A percentile compares a stretch with the other conserved stretches of the same genome.
Evolutionary conservation across 2,797 vertebrate genomes (phyloP).

Genomic region (Gymnoscopelus microlampas): DNA sequence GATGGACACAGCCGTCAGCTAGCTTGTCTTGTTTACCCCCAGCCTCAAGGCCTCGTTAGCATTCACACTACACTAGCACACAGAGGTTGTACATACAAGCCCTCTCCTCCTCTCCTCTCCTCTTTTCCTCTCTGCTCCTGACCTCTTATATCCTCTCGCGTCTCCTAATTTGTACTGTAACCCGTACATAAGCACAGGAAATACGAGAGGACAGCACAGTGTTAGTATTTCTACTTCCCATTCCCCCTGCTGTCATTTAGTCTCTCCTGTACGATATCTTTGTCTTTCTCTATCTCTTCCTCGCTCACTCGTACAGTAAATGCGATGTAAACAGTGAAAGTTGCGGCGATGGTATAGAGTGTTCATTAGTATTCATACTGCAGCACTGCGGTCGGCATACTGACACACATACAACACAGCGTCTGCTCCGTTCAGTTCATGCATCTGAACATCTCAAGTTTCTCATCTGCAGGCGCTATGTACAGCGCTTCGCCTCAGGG

Average conservation of each 20-base stretch:
- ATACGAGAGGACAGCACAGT: background rate
- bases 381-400: slow-evolving; percentile 29
- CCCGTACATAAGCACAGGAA: background rate
- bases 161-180: background rate
- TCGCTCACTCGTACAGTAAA: slow-evolving; percentile 8
- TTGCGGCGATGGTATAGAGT: background rate
- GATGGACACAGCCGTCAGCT: slow-evolving; percentile 29
- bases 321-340: background rate
- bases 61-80: slow-evolving; percentile 48
- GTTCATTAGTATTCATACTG: slow-evolving; percentile 26
- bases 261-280: background rate
- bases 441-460: background rate
- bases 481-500: background rate
- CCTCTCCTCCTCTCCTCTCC: slow-evolving; percentile 1
- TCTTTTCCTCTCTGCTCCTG: slow-evolving; percentile 8
- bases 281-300: background rate
- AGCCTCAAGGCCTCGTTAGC: slow-evolving; percentile 48
- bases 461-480: background rate
- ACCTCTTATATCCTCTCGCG: background rate
- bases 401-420: slow-evolving; percentile 31
- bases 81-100: slow-evolving; percentile 24
- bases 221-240: background rate
- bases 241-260: background rate
- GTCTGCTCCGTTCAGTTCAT: background rate
- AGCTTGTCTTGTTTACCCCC: slow-evolving; percentile 49